phyloP scores from a whole-genome alignment of 2,113 vertebrate species.

The Alexandromys fortis region DNA sequence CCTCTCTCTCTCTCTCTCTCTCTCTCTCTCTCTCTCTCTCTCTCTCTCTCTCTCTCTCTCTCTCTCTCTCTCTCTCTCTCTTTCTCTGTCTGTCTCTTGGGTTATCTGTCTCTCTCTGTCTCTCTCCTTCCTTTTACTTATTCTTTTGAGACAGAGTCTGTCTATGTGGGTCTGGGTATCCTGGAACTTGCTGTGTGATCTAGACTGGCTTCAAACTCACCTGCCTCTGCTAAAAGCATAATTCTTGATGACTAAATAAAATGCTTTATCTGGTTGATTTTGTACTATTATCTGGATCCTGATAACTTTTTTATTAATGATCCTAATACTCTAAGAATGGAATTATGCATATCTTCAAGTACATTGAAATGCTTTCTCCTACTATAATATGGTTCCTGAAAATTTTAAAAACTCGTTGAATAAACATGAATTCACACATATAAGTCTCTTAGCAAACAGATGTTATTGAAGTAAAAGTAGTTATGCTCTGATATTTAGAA shows the following conservation, averaged over 20 bases:
- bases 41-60: too few relatives aligned
- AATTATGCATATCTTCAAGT: background rate
- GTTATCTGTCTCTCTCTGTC: too few relatives aligned
- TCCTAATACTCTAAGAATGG: slow-evolving; percentile 12
- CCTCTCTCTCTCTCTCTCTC: too few relatives aligned
- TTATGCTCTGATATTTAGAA: slow-evolving; percentile 6
- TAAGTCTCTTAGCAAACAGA: background rate
- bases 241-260: slow-evolving; percentile 10
- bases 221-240: slow-evolving; percentile 4
- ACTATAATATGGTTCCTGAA: slow-evolving; percentile 1
- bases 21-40: too few relatives aligned
- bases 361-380: background rate
- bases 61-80: background rate
- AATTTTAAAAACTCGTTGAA: slow-evolving; percentile 16
- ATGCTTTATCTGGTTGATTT: slow-evolving; percentile 32
- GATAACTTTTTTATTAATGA: background rate
- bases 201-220: background rate
- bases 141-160: background rate
- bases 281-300: slow-evolving; percentile 13
- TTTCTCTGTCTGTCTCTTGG: too few relatives aligned
- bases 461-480: background rate
- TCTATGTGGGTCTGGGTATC: background rate
- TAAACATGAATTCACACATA: background rate
- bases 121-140: background rate
- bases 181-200: background rate